Conservation (phyloP, 2,888 invertebrate species). For the Pantelozetes paolii region DNA sequence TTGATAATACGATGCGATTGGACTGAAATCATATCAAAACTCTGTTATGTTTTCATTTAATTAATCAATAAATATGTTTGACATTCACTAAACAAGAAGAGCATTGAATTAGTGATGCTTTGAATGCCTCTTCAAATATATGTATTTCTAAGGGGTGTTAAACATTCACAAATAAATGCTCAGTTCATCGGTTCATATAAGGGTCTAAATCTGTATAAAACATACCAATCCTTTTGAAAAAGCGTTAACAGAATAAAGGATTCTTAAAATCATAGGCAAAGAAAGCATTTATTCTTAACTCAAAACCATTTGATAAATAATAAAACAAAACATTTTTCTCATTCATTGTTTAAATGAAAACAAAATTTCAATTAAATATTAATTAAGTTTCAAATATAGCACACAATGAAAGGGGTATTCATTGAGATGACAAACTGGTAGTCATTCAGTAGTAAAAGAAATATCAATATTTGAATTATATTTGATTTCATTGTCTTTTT, state of each 20-base stretch:
- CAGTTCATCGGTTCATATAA: background rate
- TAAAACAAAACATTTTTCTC: background rate
- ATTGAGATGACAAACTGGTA: too few species aligned
- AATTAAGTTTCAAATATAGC: too few species aligned
- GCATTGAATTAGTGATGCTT: background rate
- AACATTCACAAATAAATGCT: background rate
- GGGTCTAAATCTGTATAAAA: background rate
- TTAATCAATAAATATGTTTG: background rate
- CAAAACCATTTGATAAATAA: background rate
- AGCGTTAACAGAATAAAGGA: background rate
- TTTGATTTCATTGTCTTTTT: too few species aligned
- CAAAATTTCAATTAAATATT: too few species aligned
- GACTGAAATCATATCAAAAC: slow-evolving; percentile 51
- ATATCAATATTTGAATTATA: too few species aligned
- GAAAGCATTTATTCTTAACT: background rate
- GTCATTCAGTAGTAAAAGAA: too few species aligned
- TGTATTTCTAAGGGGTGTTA: background rate
- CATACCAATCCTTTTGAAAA: background rate
- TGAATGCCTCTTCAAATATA: background rate
- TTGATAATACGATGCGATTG: slow-evolving; percentile 70
- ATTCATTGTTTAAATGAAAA: too few species aligned
- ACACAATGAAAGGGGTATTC: too few species aligned
- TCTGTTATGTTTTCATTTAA: background rate
- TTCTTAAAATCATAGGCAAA: background rate
- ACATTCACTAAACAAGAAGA: background rate